A percentile compares a stretch with the other conserved stretches of the same genome.
Conservation (phyloP, 2,113 vertebrate genomes). For the Telmatochromis bifrenatus region DNA sequence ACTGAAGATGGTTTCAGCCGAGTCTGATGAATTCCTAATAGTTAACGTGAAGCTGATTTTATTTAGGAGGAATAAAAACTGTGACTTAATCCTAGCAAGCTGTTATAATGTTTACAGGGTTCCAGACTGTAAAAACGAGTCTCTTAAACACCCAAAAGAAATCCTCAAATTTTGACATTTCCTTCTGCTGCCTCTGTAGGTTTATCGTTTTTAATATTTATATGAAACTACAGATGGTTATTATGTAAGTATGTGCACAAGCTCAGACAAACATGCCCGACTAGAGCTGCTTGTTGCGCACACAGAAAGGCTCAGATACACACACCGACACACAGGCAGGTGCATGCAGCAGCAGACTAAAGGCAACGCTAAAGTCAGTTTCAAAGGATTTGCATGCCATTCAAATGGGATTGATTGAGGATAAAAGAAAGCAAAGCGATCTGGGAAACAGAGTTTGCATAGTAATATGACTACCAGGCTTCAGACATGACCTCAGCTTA, state of each 20-base stretch:
- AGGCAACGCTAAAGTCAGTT: constrained; percentile 50
- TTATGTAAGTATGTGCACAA: background rate
- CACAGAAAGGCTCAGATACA: background rate
- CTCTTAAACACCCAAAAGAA: background rate
- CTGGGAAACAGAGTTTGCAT: constrained; percentile 22
- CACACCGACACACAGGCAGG: background rate
- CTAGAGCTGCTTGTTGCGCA: background rate
- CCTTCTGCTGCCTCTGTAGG: background rate
- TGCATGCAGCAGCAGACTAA: background rate
- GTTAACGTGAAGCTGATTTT: background rate
- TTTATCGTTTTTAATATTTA: background rate
- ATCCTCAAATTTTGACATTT: background rate
- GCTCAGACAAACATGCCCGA: background rate
- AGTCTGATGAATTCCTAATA: background rate
- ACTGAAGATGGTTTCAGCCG: accelerated
- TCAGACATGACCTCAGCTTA: background rate
- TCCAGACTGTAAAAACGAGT: accelerated
- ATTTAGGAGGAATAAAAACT: background rate
- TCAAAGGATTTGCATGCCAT: constrained; percentile 64
- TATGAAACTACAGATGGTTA: background rate
- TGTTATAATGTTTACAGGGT: background rate
- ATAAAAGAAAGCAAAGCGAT: constrained; percentile 17
- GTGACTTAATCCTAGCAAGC: background rate
- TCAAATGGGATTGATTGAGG: constrained; percentile 54
- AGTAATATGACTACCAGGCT: background rate